These are phyloP conservation scores for Orbicella faveolata DNA, from an alignment of 64 coral and sea anemone species.

Conservation along the genomic window DNA sequence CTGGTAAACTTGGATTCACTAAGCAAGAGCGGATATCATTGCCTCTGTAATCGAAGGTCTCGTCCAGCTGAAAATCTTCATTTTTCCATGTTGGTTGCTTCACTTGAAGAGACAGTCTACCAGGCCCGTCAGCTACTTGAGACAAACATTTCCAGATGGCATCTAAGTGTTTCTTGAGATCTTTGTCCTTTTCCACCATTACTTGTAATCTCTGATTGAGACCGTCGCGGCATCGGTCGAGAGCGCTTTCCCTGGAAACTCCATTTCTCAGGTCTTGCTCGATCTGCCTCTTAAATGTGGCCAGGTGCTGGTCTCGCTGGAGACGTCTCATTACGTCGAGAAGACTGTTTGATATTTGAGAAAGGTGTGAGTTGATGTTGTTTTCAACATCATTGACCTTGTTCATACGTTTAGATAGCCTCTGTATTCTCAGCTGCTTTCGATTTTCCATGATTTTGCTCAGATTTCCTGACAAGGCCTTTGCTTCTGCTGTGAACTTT, in stretches of 20 bases:
- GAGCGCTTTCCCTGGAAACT: not conserved
- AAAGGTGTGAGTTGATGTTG: slow-evolving; percentile 1
- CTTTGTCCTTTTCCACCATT: not conserved
- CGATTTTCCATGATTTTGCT: slow-evolving; percentile 2
- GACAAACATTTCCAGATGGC: slow-evolving; percentile 10
- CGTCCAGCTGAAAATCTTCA: slow-evolving; percentile 16
- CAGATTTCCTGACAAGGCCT: not conserved
- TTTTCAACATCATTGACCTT: not conserved
- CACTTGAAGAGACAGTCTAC: not conserved
- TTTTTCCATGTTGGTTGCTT: slow-evolving; percentile 10
- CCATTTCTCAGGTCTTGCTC: slow-evolving; percentile 5
- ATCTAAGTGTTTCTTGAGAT: not conserved
- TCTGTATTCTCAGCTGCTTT: slow-evolving; percentile 1
- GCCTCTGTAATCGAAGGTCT: not conserved
- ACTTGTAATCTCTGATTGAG: slow-evolving; percentile 2
- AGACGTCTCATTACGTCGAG: not conserved
- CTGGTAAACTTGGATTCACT: not conserved
- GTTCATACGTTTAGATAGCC: not conserved
- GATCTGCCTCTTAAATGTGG: not conserved
- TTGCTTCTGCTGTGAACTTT: slow-evolving; percentile 2
- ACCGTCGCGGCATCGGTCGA: not conserved
- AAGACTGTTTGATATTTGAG: not conserved
- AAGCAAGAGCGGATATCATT: not conserved
- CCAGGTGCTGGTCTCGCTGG: slow-evolving; percentile 1
- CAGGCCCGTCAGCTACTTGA: slow-evolving; percentile 14